phyloP scores from a whole-genome alignment of 2,797 vertebrate species.

The Artibeus jamaicensis region DNA sequence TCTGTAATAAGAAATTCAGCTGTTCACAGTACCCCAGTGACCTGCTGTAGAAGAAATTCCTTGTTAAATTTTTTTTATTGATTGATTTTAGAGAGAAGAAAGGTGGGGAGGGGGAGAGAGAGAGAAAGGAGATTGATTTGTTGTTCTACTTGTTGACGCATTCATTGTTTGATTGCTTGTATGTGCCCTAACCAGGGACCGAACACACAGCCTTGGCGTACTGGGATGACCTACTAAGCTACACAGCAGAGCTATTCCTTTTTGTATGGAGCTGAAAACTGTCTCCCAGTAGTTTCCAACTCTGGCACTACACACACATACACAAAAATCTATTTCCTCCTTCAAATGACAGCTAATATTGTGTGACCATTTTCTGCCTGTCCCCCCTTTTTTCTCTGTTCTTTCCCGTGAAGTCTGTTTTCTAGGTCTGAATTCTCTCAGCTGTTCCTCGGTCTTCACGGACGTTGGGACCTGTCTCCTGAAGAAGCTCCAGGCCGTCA shows the following conservation, averaged over 20 bases:
- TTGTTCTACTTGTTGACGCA: background rate
- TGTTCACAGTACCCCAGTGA: background rate
- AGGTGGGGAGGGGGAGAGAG: background rate
- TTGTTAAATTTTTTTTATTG: background rate
- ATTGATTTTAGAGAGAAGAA: background rate
- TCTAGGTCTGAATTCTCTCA: background rate
- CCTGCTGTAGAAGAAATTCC: constrained; percentile 4
- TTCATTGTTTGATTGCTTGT: background rate
- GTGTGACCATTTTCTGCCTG: background rate
- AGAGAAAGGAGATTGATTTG: background rate
- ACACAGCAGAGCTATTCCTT: background rate
- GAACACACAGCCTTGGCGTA: background rate
- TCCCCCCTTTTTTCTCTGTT: background rate
- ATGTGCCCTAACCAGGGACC: background rate
- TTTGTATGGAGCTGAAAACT: background rate
- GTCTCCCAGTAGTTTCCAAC: constrained; percentile 45
- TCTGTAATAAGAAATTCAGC: background rate
- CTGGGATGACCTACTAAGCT: background rate
- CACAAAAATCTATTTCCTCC: constrained; percentile 17
- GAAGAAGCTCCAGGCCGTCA: background rate
- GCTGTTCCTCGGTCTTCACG: background rate
- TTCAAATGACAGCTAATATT: constrained; percentile 4
- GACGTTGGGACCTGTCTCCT: background rate
- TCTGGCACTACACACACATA: constrained; percentile 2
- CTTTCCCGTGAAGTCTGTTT: background rate